Conservation (phyloP, 2,888 invertebrate genomes). For the Epinotia demarniana region DNA sequence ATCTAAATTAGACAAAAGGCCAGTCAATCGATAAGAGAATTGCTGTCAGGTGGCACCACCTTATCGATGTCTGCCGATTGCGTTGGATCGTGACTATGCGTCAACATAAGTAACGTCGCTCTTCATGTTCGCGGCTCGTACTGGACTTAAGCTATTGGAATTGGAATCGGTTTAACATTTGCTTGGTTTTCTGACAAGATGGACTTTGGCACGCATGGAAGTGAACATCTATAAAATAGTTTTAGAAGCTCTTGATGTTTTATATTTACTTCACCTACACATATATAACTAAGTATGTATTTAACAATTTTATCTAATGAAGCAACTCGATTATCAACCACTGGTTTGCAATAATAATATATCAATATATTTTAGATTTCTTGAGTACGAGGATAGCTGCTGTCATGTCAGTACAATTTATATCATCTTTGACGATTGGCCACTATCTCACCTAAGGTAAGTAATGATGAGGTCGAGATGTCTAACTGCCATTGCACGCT, state of each 20-base stretch:
- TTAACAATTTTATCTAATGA: background rate
- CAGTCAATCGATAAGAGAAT: background rate
- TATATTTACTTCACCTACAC: too few species aligned
- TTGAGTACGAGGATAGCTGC: too few species aligned
- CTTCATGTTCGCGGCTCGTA: background rate
- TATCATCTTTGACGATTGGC: too few species aligned
- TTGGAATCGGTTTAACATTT: background rate
- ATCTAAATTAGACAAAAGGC: background rate
- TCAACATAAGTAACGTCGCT: slow-evolving; percentile 8
- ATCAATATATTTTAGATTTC: too few species aligned
- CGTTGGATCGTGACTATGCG: slow-evolving; percentile 2
- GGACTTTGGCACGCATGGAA: background rate
- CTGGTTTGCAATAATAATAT: background rate
- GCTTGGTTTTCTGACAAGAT: background rate
- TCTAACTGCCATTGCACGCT: too few species aligned
- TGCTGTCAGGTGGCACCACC: slow-evolving; percentile 29
- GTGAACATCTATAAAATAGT: too few species aligned
- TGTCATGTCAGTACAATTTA: too few species aligned
- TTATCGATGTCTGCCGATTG: slow-evolving; percentile 27
- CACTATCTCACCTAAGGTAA: too few species aligned
- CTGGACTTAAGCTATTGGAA: background rate
- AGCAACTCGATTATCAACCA: background rate
- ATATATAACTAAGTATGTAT: background rate
- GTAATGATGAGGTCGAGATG: too few species aligned
- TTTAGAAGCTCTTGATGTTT: too few species aligned